A percentile compares a stretch with the other conserved stretches of the same genome.
Evolutionary conservation across 2,797 vertebrate species (phyloP).

Genomic region (Bovichtus variegatus): DNA sequence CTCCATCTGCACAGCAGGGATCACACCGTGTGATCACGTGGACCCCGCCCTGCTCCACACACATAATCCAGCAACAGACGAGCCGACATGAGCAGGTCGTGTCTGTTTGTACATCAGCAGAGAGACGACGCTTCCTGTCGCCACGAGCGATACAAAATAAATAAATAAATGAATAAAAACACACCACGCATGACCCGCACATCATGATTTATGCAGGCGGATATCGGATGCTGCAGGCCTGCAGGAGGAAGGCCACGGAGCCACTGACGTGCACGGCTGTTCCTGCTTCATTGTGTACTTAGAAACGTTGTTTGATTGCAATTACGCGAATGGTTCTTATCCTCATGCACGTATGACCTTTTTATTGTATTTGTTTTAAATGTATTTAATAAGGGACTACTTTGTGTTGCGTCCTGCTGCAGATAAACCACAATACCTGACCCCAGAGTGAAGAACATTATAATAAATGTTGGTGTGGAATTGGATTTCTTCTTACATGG

Average conservation of each 20-base stretch:
- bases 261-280: background rate
- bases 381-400: background rate
- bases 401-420: background rate
- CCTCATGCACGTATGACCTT: background rate
- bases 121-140: conserved; percentile 24
- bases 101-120: background rate
- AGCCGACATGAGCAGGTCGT: background rate
- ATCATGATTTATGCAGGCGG: conserved; percentile 59
- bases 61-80: too few species aligned
- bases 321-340: background rate
- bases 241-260: conserved; percentile 8
- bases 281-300: background rate
- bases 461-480: background rate
- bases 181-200: conserved; percentile 1
- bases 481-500: conserved; percentile 87
- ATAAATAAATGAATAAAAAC: background rate
- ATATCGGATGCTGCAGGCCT: conserved; percentile 38
- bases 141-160: background rate
- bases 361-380: background rate
- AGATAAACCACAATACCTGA: background rate
- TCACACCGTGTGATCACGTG: background rate
- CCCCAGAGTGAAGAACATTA: rapidly evolving
- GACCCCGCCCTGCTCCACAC: conserved; percentile 20
- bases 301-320: rapidly evolving
- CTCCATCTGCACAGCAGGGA: background rate